Evolutionary conservation across 2,888 invertebrate species (phyloP), one percentile per base, ranked within the genome.

Genomic region (Plemyria rubiginata): DNA sequence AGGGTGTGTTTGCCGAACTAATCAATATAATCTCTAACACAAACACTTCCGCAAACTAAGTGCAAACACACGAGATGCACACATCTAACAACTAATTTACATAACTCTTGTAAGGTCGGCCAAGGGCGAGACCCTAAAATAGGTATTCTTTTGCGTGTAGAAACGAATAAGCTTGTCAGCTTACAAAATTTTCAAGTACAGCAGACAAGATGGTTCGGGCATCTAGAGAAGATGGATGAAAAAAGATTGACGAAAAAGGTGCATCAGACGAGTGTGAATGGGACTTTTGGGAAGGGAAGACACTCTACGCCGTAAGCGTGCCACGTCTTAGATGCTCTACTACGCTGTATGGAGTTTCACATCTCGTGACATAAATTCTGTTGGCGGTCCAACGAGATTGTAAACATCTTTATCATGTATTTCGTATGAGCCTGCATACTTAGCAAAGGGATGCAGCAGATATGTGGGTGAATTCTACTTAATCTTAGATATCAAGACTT

Each of bases 351-450:
- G 12, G 12, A 49, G 49, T 49, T 56, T 40, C 56, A 15, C 41
- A 40, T 55, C 43, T 54, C n/a, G n/a, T 49, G 16, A 22, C n/a
- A 12, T 32, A 28, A 40, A 16, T 7, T 11, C 29, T 9, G 22
- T 38, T 15, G 15, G 11, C 8, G n/a, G 55, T 13, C 15, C 32
- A 9, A 41, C 46, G 57, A 53, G 62, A 63, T 63, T n/a, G n/a
- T 55, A 68, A 70, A 67, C 67, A 66, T 68, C 67, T n/a, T 70
- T 67, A 67, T 32, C 64, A 60, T 70, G 62, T 56, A 70, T 70
- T 66, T 65, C 62, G 66, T 68, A 70, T 63, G 62, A 62, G 64
- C 53, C 49, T 66, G 66, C 66, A 68, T 70, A 66, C 66, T 70
- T 59, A 66, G 36, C 15, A 60, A 67, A 60, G 64, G 66, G 65